Percentiles rank a stretch among this genome's conserved stretches.
Conservation (phyloP, 2,888 invertebrate species). For the Cephus rjabovi region DNA sequence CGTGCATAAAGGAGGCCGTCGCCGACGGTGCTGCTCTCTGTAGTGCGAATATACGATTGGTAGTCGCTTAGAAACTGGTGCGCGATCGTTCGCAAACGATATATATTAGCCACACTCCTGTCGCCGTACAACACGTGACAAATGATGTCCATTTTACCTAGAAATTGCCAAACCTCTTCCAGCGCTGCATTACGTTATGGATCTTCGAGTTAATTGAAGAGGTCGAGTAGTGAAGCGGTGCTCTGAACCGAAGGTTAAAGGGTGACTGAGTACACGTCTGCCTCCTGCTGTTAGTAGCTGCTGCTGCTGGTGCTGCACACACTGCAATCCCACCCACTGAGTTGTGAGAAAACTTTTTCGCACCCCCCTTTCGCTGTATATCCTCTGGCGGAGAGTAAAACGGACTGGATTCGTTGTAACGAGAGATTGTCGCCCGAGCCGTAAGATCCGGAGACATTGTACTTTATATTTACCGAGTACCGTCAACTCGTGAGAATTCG, state of each 20-base stretch:
- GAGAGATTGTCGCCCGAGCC: background rate
- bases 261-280: background rate
- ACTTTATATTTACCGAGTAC: conserved; percentile 2
- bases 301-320: background rate
- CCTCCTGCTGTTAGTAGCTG: background rate
- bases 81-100: background rate
- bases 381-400: background rate
- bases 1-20: background rate
- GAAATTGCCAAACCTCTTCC: background rate
- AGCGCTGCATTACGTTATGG: background rate
- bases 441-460: conserved; percentile 8
- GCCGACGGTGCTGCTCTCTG: background rate
- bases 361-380: background rate
- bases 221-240: conserved; percentile 1
- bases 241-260: background rate
- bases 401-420: conserved; percentile 1
- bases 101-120: background rate
- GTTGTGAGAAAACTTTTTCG: background rate
- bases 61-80: background rate
- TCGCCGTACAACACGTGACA: background rate
- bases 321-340: background rate
- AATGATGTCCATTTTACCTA: background rate
- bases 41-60: background rate
- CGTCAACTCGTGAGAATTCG: background rate
- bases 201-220: conserved; percentile 7